Evolutionary conservation across 2,113 vertebrate genomes (phyloP), one percentile per base, ranked within the genome.

Genomic region (Pangasianodon gigas): DNA sequence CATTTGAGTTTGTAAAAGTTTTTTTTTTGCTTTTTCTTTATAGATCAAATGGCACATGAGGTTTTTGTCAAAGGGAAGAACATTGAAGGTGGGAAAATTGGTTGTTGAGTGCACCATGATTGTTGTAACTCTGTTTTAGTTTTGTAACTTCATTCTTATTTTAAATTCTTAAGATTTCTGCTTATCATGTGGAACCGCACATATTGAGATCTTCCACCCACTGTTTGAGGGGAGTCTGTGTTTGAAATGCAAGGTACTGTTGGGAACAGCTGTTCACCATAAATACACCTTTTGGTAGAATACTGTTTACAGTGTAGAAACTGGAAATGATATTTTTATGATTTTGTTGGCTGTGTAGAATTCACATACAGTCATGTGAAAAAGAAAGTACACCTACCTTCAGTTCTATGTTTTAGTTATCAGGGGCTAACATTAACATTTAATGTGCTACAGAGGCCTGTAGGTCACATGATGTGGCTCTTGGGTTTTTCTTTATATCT

Each of bases 171-270:
- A 94, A 99, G 98, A 96, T 0, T 97, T 94, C 92, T 99, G 98
- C 77, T 90, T 99, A 93, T 97, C 97, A 44, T 99, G 98, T 0
- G 97, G 97, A 4, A 96, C 93, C 24, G 93, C 95, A n/a, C 91
- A 95, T n/a, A 92, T 95, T 0, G 95, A 94, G 58, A 96, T 95
- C 3, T 96, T 94, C 89, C 98, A 99, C 89, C 98, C 98, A 0
- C 96, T 99, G 1, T 98, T 99, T 71, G 96, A 97, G 94, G 98
- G 98, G 0, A 96, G 98, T 1, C 97, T 99, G 58, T 99, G 98
- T 91, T 91, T 94, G 69, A 94, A 92, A 0, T 99, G 98, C 93
- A 96, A 96, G 94, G 97, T 97, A 92, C 92, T 24, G 65, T 14
- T 80, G 77, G 11, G 29, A 79, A 79, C 46, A 14, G 5, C 11